These are phyloP conservation scores for Drosophila flavopinicola DNA, from an alignment of 2,888 invertebrate genomes.

Conservation along the genomic window DNA sequence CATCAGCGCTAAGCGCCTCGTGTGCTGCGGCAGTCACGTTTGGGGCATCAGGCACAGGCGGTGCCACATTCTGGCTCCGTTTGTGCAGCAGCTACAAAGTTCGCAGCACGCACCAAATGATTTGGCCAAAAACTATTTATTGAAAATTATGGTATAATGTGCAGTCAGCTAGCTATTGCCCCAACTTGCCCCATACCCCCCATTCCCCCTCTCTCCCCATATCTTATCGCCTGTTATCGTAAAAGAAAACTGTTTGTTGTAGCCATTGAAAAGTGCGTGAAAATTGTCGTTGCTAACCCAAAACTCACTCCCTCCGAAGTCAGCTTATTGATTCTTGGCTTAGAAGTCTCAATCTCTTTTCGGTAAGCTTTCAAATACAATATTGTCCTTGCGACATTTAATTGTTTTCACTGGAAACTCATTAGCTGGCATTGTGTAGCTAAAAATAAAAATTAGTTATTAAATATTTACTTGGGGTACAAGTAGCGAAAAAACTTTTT, in stretches of 20 bases:
- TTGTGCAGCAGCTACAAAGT: slow-evolving; percentile 35
- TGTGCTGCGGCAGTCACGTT: slow-evolving; percentile 63
- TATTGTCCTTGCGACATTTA: slow-evolving; percentile 4
- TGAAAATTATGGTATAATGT: slow-evolving; percentile 74
- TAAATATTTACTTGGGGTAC: not conserved
- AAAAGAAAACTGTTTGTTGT: slow-evolving; percentile 37
- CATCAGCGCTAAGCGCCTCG: slow-evolving; percentile 44
- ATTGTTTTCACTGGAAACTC: slow-evolving; percentile 4
- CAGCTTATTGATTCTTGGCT: slow-evolving; percentile 26
- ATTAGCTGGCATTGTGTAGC: not conserved
- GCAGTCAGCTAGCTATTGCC: slow-evolving; percentile 30
- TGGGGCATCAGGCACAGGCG: slow-evolving; percentile 72
- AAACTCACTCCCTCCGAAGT: not conserved
- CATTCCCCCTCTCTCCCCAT: too few relatives aligned
- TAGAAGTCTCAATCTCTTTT: not conserved
- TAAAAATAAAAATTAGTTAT: not conserved
- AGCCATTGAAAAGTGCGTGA: slow-evolving; percentile 36
- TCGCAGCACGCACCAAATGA: slow-evolving; percentile 65
- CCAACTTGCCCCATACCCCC: too few relatives aligned
- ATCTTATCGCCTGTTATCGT: slow-evolving; percentile 32
- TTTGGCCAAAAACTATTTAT: slow-evolving; percentile 72
- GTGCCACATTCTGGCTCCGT: slow-evolving; percentile 48
- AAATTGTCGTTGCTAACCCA: slow-evolving; percentile 14
- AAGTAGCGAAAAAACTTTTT: too few relatives aligned
- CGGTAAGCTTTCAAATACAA: slow-evolving; percentile 5